These are phyloP conservation scores for Stylophora pistillata DNA, from an alignment of 64 coral and sea anemone genomes.

Conservation along the genomic window DNA sequence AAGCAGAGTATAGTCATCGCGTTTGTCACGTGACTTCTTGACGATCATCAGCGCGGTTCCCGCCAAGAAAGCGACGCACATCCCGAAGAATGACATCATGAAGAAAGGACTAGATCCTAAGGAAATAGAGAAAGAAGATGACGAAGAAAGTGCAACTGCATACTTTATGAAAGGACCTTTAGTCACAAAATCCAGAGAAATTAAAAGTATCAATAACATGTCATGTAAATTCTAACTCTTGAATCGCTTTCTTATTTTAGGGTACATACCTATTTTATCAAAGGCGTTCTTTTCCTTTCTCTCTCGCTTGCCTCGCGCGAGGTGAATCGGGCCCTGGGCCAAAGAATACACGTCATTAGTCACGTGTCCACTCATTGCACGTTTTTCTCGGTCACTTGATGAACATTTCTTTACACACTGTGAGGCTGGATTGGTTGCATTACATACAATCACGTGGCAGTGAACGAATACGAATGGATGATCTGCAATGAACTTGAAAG, in stretches of 20 bases:
- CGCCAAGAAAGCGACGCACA: not conserved
- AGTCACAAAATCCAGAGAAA: too few relatives aligned
- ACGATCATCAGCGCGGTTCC: not conserved
- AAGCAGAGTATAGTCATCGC: not conserved
- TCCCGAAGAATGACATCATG: not conserved
- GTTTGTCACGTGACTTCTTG: not conserved
- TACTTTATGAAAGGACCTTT: too few relatives aligned
- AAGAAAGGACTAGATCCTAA: not conserved
- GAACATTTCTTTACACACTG: constrained; percentile 42
- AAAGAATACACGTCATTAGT: constrained; percentile 15
- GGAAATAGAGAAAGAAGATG: not conserved
- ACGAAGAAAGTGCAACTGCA: too few relatives aligned
- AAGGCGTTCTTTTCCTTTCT: not conserved
- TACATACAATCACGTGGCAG: constrained; percentile 52
- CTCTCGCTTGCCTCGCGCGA: not conserved
- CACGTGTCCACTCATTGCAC: constrained; percentile 3
- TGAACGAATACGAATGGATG: constrained; percentile 51
- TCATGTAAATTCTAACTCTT: too few relatives aligned
- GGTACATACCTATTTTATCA: not conserved
- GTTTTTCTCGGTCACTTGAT: constrained; percentile 31
- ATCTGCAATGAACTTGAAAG: constrained; percentile 60
- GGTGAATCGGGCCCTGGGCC: not conserved
- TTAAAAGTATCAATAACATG: too few relatives aligned
- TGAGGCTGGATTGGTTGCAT: constrained; percentile 20
- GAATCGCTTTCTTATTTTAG: not conserved